Conservation (phyloP, 2,113 vertebrate species). For the Penelope pileata region DNA sequence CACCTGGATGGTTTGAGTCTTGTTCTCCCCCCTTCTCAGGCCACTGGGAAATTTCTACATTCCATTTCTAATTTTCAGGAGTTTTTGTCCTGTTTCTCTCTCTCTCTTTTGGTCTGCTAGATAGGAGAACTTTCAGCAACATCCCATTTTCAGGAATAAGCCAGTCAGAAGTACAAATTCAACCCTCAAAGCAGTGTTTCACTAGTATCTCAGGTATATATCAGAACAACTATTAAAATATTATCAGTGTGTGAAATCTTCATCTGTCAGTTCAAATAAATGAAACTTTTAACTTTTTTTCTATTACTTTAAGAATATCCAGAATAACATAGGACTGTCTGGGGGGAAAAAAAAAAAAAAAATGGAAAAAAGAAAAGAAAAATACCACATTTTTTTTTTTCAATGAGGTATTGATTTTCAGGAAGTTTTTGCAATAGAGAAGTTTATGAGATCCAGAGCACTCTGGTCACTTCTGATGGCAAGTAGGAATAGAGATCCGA, state of each 20-base stretch:
- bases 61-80: not conserved
- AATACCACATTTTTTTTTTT: too few relatives aligned
- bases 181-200: not conserved
- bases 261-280: not conserved
- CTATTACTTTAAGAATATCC: not conserved
- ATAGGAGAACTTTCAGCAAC: not conserved
- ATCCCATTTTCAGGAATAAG: not conserved
- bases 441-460: not conserved
- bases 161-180: not conserved
- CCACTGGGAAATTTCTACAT: not conserved
- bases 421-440: conserved; percentile 19
- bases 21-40: not conserved
- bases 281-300: not conserved
- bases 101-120: not conserved
- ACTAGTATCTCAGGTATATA: not conserved
- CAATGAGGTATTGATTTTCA: conserved; percentile 37
- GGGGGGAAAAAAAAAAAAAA: too few relatives aligned
- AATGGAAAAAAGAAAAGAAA: too few relatives aligned
- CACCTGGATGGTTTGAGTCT: not conserved
- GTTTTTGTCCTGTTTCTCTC: not conserved
- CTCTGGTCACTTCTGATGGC: not conserved
- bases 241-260: not conserved
- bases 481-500: not conserved
- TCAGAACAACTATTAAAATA: not conserved
- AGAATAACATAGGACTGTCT: not conserved